Evolutionary conservation across 2,797 vertebrate species (phyloP), one percentile per base, ranked within the genome.

Genomic region (Nasua narica): DNA sequence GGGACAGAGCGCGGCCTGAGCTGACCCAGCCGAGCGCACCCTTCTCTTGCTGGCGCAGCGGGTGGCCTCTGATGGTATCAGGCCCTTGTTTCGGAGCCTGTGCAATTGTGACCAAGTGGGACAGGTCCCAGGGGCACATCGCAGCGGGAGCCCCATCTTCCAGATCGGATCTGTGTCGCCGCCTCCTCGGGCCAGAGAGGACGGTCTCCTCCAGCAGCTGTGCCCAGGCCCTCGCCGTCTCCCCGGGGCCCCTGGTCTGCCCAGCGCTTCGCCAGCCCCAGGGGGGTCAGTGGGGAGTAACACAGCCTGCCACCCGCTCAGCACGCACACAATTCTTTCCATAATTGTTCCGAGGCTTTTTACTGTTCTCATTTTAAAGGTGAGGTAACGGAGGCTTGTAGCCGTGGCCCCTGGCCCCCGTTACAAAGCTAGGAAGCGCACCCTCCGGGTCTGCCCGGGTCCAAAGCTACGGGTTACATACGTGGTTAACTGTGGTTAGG

Each of bases 191-290:
- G n/a, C 12, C 52, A 7, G 6, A 48, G 40, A 27, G 13, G 74
- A 58, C 3, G 0, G 18, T 67, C 72, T 78, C 23, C 23, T 83
- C 29, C 23, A 10, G 29, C 21, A 25, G 23, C 6, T 1, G 7
- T 10, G 1, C 3, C 32, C 43, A 1, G 48, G 43, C 35, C 72
- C 25, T 9, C 6, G 6, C 46, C 0, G 0, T 78, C 43, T 43
- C n/a, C 54, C 23, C 7, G 2, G 1, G 25, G 25, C 7, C 70
- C 27, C 70, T 5, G 4, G 10, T 77, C 10, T 0, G 1, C 15
- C 19, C 25, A 8, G 27, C 0, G 1, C 4, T 16, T 40, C 0
- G 0, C 50, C 5, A 5, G 1, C 4, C 3, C 7, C 29, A 6
- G 3, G 3, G 8, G 15, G 25, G 12, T 25, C 21, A 8, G 15